Base-by-base conservation (phyloP, 2,113 vertebrate species). In the Todiramphus chloris region DNA sequence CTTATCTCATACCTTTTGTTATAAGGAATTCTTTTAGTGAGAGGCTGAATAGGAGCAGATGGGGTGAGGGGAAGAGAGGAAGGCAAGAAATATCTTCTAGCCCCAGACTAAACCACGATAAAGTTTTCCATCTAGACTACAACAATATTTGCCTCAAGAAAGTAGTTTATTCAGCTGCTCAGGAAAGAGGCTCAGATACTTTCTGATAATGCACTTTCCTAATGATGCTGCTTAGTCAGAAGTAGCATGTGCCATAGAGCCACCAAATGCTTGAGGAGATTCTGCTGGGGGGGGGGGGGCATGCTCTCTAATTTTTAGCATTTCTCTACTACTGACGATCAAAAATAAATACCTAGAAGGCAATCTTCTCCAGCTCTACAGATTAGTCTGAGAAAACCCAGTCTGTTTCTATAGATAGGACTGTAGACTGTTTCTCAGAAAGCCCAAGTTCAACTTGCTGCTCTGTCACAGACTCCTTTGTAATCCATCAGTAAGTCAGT, bases 131-230 rank as follows among this genome's bases (percentile, higher is more conserved):
- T 64, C 53, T 63, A 72, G 8, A 7, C 37, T 72, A 89, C 30
- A 93, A 96, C 58, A 96, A 82, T 82, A 91, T 95, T 91, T 94
- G 81, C 58, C 58, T 91, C 66, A 79, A 87, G 89, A 91, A 96
- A 91, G 37, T 33, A 84, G 87, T 93, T 95, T 96, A 89, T 91
- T 96, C 94, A 96, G 93, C 93, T 94, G 94, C 81, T 91, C 84
- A 85, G 91, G 94, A 94, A 94, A 87, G 62, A 79, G 53, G 13
- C 58, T 93, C 6, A 0, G 86, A 68, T 60, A 56, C 43, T 72
- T 91, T 82, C 58, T 66, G 91, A 93, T 89, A 96, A 79, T 18
- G 9, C 39, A 7, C 89, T 92, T 89, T 93, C 68, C 53, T 90
- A 53, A 31, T 10, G 39, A 53, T 27, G 35, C 2, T 5, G 5